These are phyloP conservation scores for Neopipo cinnamomea DNA, from an alignment of 2,113 vertebrate genomes.

Conservation along the genomic window DNA sequence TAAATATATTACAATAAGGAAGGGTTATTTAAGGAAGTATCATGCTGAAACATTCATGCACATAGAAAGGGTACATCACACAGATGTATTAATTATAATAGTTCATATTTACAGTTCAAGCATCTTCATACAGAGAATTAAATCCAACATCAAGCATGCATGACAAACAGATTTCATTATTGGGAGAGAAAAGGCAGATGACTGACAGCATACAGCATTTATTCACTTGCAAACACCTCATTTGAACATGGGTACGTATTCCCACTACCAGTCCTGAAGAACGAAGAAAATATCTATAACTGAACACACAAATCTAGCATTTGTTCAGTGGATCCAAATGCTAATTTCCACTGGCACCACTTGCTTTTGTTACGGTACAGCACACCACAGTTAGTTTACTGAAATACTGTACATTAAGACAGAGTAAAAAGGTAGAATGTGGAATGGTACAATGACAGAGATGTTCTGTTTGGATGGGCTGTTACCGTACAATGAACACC, in stretches of 20 bases:
- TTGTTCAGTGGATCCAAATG: constrained; percentile 59
- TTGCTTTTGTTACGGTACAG: background rate
- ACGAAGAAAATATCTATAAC: background rate
- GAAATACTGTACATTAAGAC: constrained; percentile 44
- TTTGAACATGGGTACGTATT: background rate
- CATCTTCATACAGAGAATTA: constrained; percentile 43
- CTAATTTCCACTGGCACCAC: constrained; percentile 44
- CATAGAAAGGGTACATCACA: constrained; percentile 19
- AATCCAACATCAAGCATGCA: constrained; percentile 46
- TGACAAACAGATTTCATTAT: constrained; percentile 29
- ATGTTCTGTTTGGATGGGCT: constrained; percentile 15
- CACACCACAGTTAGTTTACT: constrained; percentile 63
- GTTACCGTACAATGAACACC: constrained; percentile 51
- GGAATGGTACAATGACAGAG: constrained; percentile 40
- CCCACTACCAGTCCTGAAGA: constrained; percentile 47
- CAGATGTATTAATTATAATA: constrained; percentile 32
- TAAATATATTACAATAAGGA: background rate
- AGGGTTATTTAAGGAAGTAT: constrained; percentile 44
- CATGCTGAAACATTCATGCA: constrained; percentile 70
- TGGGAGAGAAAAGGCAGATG: background rate
- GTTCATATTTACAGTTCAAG: constrained; percentile 57
- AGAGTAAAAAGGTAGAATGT: constrained; percentile 35
- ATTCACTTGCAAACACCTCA: constrained; percentile 51
- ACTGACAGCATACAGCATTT: constrained; percentile 13
- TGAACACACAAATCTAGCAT: constrained; percentile 51